Evolutionary conservation across 1,140 invertebrate genomes (phyloP), one percentile per base, ranked within the genome.

Genomic region (Nasonia longicornis): DNA sequence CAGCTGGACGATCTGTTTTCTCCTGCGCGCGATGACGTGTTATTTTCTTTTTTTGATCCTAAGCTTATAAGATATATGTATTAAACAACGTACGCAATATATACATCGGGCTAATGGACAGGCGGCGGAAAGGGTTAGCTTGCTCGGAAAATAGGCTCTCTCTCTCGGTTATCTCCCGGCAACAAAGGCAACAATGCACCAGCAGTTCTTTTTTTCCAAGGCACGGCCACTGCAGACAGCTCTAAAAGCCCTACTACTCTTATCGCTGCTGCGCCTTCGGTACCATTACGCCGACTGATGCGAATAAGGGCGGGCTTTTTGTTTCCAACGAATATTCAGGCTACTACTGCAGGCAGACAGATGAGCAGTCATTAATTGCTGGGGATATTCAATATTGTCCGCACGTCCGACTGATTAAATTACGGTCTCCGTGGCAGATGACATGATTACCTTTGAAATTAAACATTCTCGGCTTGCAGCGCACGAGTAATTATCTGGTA

Each of bases 31-130:
- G 38, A 42, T 10, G 10, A 42, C 11, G 12, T 14, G 6, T 58
- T 20, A 16, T 58, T n/a, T 14, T 20, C 16, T 4, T 6, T 58
- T 58, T 58, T n/a, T 20, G 7, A n/a, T 58, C 16, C 3, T 20
- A 6, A n/a, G 4, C 52, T 58, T 20, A 35, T 35, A 35, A 3
- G 2, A 35, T 35, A 35, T 3, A 6, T 35, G 31, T 35, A 35
- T 35, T 35, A 35, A 35, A 35, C 31, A 35, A 35, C 4, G 4
- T 6, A 6, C 4, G 4, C 31, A 35, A 35, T 35, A 35, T 35
- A 35, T 35, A 35, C 31, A 3, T 35, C 22, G 82, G 76, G 83
- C 85, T 86, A 87, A 87, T 86, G 85, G 84, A 85, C 85, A 83
- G 79, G 82, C 48, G 64, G 3, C 67, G 29, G 63, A 69, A 42